These are phyloP conservation scores for Peromyscus attwateri DNA, from an alignment of 2,797 vertebrate genomes.

Conservation along the genomic window DNA sequence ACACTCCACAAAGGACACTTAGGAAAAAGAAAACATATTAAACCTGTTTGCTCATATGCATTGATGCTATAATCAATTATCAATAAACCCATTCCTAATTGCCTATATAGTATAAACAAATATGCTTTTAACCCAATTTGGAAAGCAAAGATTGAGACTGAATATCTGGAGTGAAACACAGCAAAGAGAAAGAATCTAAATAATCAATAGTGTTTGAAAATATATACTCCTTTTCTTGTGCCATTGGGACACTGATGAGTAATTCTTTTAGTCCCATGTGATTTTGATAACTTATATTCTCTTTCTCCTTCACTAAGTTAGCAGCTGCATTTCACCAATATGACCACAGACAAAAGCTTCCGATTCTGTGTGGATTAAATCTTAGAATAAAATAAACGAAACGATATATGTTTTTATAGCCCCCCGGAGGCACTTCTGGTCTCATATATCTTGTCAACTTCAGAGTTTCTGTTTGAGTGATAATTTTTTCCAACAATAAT, in stretches of 20 bases:
- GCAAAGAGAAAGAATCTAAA: neutral
- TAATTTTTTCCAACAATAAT: conserved; percentile 68
- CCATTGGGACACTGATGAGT: neutral
- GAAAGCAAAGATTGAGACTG: neutral
- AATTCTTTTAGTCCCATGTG: neutral
- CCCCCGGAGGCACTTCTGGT: conserved; percentile 50
- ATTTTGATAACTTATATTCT: conserved; percentile 31
- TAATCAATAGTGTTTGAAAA: conserved; percentile 49
- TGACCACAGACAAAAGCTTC: conserved; percentile 40
- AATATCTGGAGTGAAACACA: neutral
- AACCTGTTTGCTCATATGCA: conserved; percentile 38
- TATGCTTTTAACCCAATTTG: neutral
- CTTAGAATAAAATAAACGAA: conserved; percentile 67
- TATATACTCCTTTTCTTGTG: neutral
- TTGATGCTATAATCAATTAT: conserved; percentile 37
- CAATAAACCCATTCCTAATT: neutral
- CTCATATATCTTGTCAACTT: conserved; percentile 67
- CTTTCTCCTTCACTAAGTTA: conserved; percentile 51
- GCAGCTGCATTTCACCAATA: conserved; percentile 50
- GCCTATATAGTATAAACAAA: neutral
- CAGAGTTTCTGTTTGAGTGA: conserved; percentile 64
- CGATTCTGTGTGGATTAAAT: conserved; percentile 56
- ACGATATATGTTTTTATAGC: conserved; percentile 50
- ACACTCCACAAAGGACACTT: neutral
- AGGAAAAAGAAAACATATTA: neutral